Evolutionary conservation across 2,113 vertebrate species (phyloP).

Genomic region (Bubalus kerabau): DNA sequence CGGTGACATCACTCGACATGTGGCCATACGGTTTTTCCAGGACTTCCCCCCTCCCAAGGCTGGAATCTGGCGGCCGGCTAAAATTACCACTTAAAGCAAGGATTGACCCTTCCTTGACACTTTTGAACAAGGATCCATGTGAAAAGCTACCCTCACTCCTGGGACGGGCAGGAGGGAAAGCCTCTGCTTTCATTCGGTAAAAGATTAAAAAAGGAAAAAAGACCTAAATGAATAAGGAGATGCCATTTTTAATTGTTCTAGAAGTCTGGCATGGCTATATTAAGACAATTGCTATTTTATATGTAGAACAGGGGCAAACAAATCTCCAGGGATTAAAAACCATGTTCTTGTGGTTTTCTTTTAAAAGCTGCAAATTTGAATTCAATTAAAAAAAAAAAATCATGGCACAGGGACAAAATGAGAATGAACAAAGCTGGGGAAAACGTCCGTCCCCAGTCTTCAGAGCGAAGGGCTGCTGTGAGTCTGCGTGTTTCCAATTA

Average conservation of each 20-base stretch:
- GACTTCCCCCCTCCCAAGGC: neutral
- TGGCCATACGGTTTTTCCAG: neutral
- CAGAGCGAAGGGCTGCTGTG: neutral
- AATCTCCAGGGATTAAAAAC: slow-evolving; percentile 53
- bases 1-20: neutral
- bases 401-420: neutral
- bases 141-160: accelerated
- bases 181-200: neutral
- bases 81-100: neutral
- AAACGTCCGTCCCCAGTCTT: accelerated
- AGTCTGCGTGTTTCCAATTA: slow-evolving; percentile 21
- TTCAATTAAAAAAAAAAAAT: neutral
- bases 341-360: slow-evolving; percentile 53
- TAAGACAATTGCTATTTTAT: neutral
- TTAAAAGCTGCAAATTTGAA: slow-evolving; percentile 64
- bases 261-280: neutral
- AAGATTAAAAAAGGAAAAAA: neutral
- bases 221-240: neutral
- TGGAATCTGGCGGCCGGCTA: neutral
- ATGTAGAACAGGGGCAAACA: neutral
- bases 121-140: neutral
- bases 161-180: accelerated
- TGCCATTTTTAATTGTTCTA: neutral
- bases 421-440: slow-evolving; percentile 27
- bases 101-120: neutral